Conservation (phyloP, 2,888 invertebrate genomes). For the Drosophila borealis region DNA sequence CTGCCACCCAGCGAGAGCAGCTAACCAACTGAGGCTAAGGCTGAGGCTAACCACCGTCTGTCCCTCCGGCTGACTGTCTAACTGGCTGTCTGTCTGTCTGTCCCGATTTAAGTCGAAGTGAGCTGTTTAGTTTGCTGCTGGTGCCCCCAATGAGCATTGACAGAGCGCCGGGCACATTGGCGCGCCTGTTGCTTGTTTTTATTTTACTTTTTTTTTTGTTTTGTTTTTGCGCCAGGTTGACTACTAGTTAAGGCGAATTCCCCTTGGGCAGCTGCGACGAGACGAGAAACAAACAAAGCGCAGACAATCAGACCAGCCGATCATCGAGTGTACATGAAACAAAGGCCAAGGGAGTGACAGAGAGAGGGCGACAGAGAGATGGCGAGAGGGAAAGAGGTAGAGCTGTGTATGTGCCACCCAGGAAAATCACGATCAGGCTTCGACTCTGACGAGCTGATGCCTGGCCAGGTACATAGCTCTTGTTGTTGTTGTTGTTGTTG, state of each 20-base stretch:
- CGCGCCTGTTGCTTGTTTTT: constrained; percentile 27
- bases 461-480: constrained; percentile 42
- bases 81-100: constrained; percentile 10
- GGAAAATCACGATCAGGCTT: constrained; percentile 67
- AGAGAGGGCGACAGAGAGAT: background rate
- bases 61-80: constrained; percentile 11
- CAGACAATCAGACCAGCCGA: constrained; percentile 59
- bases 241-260: constrained; percentile 63
- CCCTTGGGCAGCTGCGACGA: constrained; percentile 50
- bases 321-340: constrained; percentile 43
- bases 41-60: constrained; percentile 14
- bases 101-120: constrained; percentile 53
- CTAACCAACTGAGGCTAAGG: constrained; percentile 12
- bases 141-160: constrained; percentile 68
- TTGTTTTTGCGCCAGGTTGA: constrained; percentile 19
- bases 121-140: constrained; percentile 58
- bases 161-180: constrained; percentile 58
- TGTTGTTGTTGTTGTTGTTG: constrained; percentile 19
- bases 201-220: background rate
- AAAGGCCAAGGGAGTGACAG: constrained; percentile 24
- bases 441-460: constrained; percentile 60
- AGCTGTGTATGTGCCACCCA: constrained; percentile 57
- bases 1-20: constrained; percentile 45
- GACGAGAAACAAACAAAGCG: constrained; percentile 69
- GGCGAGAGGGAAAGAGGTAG: background rate